phyloP scores from a whole-genome alignment of 2,797 vertebrate species.

The Forpus xanthops region DNA sequence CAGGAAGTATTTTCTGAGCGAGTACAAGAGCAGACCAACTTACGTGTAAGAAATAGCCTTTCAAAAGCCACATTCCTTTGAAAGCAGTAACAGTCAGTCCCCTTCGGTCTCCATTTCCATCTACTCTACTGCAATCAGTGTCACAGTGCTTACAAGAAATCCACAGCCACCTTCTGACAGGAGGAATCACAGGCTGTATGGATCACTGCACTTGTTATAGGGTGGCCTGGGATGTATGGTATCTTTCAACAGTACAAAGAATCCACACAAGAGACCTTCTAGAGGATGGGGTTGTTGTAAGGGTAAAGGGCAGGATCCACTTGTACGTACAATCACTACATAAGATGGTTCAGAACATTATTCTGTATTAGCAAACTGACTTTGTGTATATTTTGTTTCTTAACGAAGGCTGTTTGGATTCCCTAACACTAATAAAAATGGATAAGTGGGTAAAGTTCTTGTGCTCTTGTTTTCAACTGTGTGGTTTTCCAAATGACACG shows the following conservation, averaged over 20 bases:
- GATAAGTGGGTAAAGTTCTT: not conserved
- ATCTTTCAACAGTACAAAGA: not conserved
- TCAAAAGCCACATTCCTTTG: not conserved
- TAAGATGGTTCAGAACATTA: not conserved
- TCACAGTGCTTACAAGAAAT: not conserved
- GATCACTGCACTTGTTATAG: accelerated
- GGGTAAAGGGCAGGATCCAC: not conserved
- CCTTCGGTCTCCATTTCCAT: not conserved
- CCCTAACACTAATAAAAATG: constrained; percentile 18
- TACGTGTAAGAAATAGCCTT: not conserved
- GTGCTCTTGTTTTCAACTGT: not conserved
- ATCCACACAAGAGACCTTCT: not conserved
- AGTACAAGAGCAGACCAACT: not conserved
- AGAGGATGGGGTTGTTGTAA: not conserved
- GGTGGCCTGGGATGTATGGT: accelerated
- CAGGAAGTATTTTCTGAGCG: not conserved
- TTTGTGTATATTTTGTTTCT: constrained; percentile 47
- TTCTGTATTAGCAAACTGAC: not conserved
- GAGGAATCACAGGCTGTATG: accelerated
- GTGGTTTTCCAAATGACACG: not conserved
- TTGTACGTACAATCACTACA: not conserved
- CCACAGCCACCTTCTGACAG: not conserved
- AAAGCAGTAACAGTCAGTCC: not conserved
- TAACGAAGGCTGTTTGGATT: not conserved
- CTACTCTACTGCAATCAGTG: not conserved